Evolutionary conservation across 2,888 invertebrate species (phyloP), one percentile per base, ranked within the genome.

Genomic region (Invenusta paracnida): DNA sequence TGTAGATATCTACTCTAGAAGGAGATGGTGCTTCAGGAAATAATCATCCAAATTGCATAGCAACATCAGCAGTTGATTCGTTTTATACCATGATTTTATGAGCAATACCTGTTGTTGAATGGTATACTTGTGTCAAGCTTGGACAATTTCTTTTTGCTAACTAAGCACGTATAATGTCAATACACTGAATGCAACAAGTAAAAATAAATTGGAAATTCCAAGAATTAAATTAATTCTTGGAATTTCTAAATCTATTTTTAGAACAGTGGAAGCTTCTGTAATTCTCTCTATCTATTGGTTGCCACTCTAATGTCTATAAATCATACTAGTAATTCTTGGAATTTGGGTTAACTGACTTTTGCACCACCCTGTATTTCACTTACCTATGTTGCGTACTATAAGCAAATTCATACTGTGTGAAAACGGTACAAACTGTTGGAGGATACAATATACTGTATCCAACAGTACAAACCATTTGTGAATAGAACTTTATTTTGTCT

Each of bases 51-150:
- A 82, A 29, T 82, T 82, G 25, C 28, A 82, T 29, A 82, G 29
- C 28, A 82, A 73, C 73, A 73, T 73, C 73, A 73, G 73, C 73
- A 73, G 73, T 73, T 73, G 73, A 73, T 73, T 73, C 5, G 73
- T 25, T 73, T 73, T 73, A 73, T 73, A 73, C 17, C 73, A 73
- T 73, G 73, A 73, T 73, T 73, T 73, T 73, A 73, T 73, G 25
- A 73, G 73, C 73, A 5, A 73, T 73, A 48, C 48, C 17, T 17
- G 48, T 48, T 48, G 48, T 48, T 48, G 48, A 48, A 48, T 48
- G 48, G 48, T 48, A 48, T 48, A 48, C 48, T 48, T 48, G 48
- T 48, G 48, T 48, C 48, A 17, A 48, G 48, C 48, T 48, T 48
- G 48, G 48, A 17, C 48, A 5, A 48, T 48, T 48, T 48, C 48